A percentile compares a stretch with the other conserved stretches of the same genome.
These are phyloP conservation scores for Cerceris ruficornis DNA, from an alignment of 2,888 invertebrate genomes.

Conservation along the genomic window DNA sequence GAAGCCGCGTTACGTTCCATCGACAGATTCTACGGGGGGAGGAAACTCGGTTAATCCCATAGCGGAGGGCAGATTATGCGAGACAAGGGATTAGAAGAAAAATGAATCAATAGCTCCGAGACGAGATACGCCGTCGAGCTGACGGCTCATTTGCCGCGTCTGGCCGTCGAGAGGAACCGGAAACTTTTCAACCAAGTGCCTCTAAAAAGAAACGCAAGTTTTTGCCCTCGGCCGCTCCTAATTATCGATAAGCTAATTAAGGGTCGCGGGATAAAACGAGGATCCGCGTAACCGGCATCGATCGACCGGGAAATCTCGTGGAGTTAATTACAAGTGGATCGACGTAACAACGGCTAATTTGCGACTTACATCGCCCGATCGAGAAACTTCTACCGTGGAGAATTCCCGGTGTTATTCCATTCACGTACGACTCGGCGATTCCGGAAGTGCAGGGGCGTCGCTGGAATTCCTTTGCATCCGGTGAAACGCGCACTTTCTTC, in stretches of 20 bases:
- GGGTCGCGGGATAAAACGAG: conserved; percentile 16
- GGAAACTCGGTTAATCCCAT: not conserved
- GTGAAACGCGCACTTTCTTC: too few species aligned
- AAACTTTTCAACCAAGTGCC: conserved; percentile 13
- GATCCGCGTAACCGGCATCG: conserved; percentile 7
- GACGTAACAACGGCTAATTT: conserved; percentile 46
- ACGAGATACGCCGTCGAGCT: conserved; percentile 6
- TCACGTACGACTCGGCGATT: too few species aligned
- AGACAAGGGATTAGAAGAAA: conserved; percentile 10
- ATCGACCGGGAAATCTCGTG: conserved; percentile 26
- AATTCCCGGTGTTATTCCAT: not conserved
- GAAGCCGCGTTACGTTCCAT: too few species aligned
- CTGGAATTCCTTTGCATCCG: too few species aligned
- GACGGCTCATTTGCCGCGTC: conserved; percentile 43
- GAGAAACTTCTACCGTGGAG: too few species aligned
- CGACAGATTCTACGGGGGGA: too few species aligned
- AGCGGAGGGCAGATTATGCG: not conserved
- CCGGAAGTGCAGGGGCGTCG: too few species aligned
- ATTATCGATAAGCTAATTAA: conserved; percentile 52
- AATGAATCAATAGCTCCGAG: conserved; percentile 27
- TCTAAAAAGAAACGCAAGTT: not conserved
- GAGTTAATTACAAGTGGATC: conserved; percentile 47
- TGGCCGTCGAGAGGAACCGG: not conserved
- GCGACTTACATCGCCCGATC: conserved; percentile 9
- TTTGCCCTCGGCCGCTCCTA: not conserved